Evolutionary conservation across 2,888 invertebrate species (phyloP).

Genomic region (Exephanes ischioxanthus): DNA sequence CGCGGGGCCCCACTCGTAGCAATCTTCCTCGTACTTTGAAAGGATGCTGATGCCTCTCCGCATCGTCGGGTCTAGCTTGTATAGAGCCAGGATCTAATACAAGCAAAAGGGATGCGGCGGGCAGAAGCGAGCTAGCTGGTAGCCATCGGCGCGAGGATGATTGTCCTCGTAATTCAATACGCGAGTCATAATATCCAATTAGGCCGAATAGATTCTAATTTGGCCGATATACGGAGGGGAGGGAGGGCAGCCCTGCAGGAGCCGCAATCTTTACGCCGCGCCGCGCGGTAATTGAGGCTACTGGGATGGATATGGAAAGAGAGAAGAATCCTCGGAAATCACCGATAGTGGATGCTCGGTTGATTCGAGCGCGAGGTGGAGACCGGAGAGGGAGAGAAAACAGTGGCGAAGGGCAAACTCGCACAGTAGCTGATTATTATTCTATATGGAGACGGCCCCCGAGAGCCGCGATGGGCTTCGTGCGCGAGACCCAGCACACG

Average conservation of each 20-base stretch:
- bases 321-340: constrained; percentile 65
- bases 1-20: not conserved
- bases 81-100: not conserved
- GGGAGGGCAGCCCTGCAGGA: constrained; percentile 70
- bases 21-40: constrained; percentile 40
- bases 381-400: constrained; percentile 33
- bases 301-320: constrained; percentile 69
- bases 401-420: constrained; percentile 44
- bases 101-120: not conserved
- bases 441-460: constrained; percentile 73
- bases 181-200: constrained; percentile 81
- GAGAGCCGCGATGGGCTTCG: constrained; percentile 49
- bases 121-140: not conserved
- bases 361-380: constrained; percentile 42
- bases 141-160: constrained; percentile 61
- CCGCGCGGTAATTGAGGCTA: constrained; percentile 76
- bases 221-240: constrained; percentile 73
- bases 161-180: constrained; percentile 78
- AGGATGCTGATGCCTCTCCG: constrained; percentile 12
- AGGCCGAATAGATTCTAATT: constrained; percentile 81
- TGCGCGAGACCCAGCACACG: constrained; percentile 38
- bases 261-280: constrained; percentile 74
- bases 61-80: not conserved
- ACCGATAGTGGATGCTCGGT: constrained; percentile 44
- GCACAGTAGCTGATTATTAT: constrained; percentile 78